Base-by-base conservation (phyloP, 2,888 invertebrate genomes). In the Amphipoea oculea region DNA sequence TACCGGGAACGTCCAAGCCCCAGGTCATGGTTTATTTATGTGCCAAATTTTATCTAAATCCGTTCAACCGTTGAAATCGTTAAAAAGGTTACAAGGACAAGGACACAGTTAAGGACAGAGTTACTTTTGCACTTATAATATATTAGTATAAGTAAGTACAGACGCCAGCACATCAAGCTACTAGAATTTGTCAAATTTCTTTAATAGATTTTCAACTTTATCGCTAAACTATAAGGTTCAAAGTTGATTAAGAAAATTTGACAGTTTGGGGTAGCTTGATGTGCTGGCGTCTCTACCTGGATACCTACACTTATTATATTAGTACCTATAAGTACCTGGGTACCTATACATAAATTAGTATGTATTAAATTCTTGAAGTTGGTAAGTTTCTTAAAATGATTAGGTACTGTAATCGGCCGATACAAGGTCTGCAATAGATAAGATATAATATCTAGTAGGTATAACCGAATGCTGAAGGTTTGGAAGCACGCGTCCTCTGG, bases 371-470 rank as follows among this genome's bases (percentile, higher is more conserved):
- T 73, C 23, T 48, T 17, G 17, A 36, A 66, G 36, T 48, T 45
- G 20, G 29, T 17, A 14, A 70, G 11, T 36, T 23, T 71, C 29
- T 20, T 45, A 23, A 72, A 71, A 29, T 23, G 7, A 29, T 40
- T 42, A 12, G 57, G 17, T 20, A 42, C 36, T 36, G 57, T 60
- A 45, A 66, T 54, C 54, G 36, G 42, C 62, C 29, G 51, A 74
- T 45, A 54, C 42, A n/a, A 7, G 42, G 36, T 76, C 29, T 54
- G 65, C 68, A 29, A n/a, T n/a, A n/a, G 51, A 51, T 69, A 69
- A 23, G 42, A 48, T 3, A 40, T 70, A 70, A 2, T 60, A 42
- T 57, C n/a, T 17, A 57, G 14, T 60, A 17, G 6, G n/a, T 36
- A 0, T 17, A 20, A 45, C 17, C 42, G 17, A 54, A 29, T 23